Evolutionary conservation across 2,888 invertebrate genomes (phyloP), one percentile per base, ranked within the genome.

Genomic region (Oxycera nigricornis): DNA sequence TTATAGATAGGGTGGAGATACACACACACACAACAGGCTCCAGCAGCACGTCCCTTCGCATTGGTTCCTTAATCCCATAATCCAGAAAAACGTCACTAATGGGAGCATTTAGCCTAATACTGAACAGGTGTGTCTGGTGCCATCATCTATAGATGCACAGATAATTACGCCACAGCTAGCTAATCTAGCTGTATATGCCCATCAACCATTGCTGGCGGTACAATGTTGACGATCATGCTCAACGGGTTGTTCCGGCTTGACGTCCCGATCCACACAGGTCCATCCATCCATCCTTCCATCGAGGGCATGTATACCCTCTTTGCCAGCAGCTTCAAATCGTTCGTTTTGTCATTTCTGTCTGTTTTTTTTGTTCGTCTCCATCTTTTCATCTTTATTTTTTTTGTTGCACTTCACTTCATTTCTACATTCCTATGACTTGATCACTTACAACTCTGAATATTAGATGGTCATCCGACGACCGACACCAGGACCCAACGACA

Each of bases 21-120:
- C n/a, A n/a, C n/a, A n/a, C n/a, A n/a, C n/a, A n/a, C n/a, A n/a
- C n/a, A 46, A 46, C 46, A 3, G 14, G 46, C 17, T 46, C 14
- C 46, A n/a, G n/a, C n/a, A n/a, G n/a, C 39, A 14, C 39, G 24
- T 24, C 55, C 17, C 55, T 3, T 6, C 17, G 7, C 55, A 55
- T 6, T 24, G 24, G 24, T n/a, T 55, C 55, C 20, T 39, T 73
- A 75, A 75, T 75, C 75, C 68, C 59, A 14, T 73, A 73, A 75
- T 75, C 73, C 73, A 75, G 73, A 75, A 73, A 75, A 75, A 72
- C 68, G 75, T 31, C 46, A 52, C 39, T 65, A 75, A 75, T 73
- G 57, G 65, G 55, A 68, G 68, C 75, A 65, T 73, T 75, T 73
- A 75, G 67, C 52, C 28, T 73, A 68, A 73, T 65, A 65, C 65